These are phyloP conservation scores for Sipha maydis DNA, from an alignment of 2,888 invertebrate species.

Conservation along the genomic window DNA sequence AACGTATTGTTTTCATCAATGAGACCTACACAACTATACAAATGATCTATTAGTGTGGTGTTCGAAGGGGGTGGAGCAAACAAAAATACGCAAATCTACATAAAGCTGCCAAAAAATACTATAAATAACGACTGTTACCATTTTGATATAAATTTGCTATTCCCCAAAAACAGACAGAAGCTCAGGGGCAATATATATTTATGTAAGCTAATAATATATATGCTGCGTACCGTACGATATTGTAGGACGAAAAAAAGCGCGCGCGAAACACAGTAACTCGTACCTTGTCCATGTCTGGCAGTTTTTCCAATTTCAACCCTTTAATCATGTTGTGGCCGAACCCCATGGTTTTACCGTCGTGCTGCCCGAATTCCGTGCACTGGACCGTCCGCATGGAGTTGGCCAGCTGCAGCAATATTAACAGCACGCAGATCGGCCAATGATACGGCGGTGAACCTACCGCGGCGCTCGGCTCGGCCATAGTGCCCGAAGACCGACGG, in stretches of 20 bases:
- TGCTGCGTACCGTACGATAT: too few relatives aligned
- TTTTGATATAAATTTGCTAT: background rate
- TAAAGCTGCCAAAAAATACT: background rate
- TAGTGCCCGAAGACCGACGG: background rate
- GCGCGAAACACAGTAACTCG: background rate
- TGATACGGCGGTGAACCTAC: background rate
- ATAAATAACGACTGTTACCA: background rate
- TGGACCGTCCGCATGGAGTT: background rate
- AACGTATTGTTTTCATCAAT: background rate
- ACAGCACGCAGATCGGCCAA: background rate
- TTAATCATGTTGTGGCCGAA: constrained; percentile 5
- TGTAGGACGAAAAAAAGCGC: too few relatives aligned
- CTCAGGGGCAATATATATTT: too few relatives aligned
- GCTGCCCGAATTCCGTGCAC: background rate
- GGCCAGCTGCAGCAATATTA: background rate
- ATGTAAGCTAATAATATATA: too few relatives aligned
- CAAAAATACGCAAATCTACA: background rate
- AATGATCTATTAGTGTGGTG: background rate
- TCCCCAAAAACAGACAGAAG: too few relatives aligned
- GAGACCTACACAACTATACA: background rate
- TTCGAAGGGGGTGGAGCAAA: background rate
- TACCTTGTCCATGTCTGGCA: constrained; percentile 15
- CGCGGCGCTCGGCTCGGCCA: background rate
- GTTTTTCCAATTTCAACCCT: constrained; percentile 4
- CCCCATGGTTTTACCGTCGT: background rate